Percentiles rank a stretch among this genome's conserved stretches.
phyloP scores from a whole-genome alignment of 2,888 invertebrate species.

The Schrankia costaestrigalis region DNA sequence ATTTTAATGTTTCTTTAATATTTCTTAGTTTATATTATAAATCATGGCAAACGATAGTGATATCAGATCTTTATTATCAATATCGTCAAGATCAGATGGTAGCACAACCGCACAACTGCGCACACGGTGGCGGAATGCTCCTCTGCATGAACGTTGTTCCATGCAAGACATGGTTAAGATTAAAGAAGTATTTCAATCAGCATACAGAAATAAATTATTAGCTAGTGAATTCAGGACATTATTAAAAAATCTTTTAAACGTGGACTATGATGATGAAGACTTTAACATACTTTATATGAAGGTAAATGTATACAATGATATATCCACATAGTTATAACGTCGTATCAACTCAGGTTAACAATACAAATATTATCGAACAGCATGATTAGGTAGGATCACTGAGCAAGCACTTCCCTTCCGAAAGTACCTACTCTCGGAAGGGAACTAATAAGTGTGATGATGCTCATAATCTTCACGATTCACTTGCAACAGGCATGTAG shows the following conservation, averaged over 20 bases:
- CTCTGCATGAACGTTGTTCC: constrained; percentile 66
- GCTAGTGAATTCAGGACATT: constrained; percentile 63
- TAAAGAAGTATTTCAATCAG: constrained; percentile 65
- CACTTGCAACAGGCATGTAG: too few relatives aligned
- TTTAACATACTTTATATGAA: constrained; percentile 83
- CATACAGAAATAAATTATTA: constrained; percentile 61
- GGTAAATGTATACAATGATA: too few relatives aligned
- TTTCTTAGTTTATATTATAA: constrained; percentile 1
- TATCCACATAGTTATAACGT: too few relatives aligned
- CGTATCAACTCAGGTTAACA: too few relatives aligned
- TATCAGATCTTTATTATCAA: constrained; percentile 50
- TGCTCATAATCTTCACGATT: too few relatives aligned
- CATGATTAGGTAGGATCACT: too few relatives aligned
- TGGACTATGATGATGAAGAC: constrained; percentile 79
- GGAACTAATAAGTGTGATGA: too few relatives aligned
- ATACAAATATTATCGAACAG: too few relatives aligned
- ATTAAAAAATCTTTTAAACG: constrained; percentile 61
- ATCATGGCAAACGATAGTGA: constrained; percentile 59
- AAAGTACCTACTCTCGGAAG: too few relatives aligned
- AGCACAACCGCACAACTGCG: constrained; percentile 44
- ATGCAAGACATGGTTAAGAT: constrained; percentile 68
- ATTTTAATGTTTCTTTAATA: constrained; percentile 2
- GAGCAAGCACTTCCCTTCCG: too few relatives aligned
- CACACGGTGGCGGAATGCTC: constrained; percentile 48
- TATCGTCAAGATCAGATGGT: constrained; percentile 58